These are phyloP conservation scores for Lethrus apterus DNA, from an alignment of 1,140 invertebrate species.

Conservation along the genomic window DNA sequence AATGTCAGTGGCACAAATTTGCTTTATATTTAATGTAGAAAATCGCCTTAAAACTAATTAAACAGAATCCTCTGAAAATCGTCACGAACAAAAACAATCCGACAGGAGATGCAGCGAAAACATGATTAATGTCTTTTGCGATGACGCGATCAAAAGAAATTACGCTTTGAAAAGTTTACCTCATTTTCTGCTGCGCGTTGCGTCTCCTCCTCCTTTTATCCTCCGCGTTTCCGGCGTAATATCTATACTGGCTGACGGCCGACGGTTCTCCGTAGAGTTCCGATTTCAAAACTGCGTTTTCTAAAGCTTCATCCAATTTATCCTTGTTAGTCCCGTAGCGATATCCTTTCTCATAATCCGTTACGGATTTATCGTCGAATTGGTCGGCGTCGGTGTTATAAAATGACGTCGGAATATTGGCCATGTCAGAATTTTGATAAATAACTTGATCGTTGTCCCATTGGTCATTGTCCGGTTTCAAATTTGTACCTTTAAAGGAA, in stretches of 20 bases:
- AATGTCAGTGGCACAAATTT: too few relatives aligned
- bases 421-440: slow-evolving; percentile 15
- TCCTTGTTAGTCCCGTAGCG: slow-evolving; percentile 35
- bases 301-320: slow-evolving; percentile 36
- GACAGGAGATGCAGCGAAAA: too few relatives aligned
- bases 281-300: slow-evolving; percentile 40
- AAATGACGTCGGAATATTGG: slow-evolving; percentile 21
- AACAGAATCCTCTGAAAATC: too few relatives aligned
- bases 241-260: slow-evolving; percentile 35
- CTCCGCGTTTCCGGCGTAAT: slow-evolving; percentile 21
- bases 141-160: too few relatives aligned
- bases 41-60: too few relatives aligned
- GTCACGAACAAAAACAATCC: too few relatives aligned
- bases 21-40: too few relatives aligned
- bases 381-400: slow-evolving; percentile 20
- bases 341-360: slow-evolving; percentile 39
- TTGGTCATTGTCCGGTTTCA: slow-evolving; percentile 26
- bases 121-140: too few relatives aligned
- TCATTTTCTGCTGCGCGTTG: slow-evolving; percentile 17
- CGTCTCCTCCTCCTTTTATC: slow-evolving; percentile 25
- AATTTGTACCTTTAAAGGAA: slow-evolving; percentile 26
- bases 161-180: too few relatives aligned
- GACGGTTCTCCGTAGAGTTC: slow-evolving; percentile 37
- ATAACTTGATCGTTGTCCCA: slow-evolving; percentile 23
- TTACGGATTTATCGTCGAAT: slow-evolving; percentile 33